Evolutionary conservation across 2,113 vertebrate genomes (phyloP).

Genomic region (Saguinus imperator): DNA sequence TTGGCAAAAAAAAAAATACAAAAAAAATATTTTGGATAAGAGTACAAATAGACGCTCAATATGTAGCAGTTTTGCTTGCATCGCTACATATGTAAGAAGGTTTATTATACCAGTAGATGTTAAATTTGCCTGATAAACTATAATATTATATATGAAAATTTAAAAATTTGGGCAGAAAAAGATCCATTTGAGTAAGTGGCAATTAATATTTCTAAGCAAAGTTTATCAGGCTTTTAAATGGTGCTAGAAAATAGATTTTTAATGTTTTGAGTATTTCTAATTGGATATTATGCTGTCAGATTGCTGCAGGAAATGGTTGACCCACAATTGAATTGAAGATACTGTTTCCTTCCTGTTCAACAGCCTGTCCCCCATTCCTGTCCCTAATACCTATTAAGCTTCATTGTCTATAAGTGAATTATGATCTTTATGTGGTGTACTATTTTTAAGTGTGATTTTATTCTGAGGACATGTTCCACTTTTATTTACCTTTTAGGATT

Average conservation of each 20-base stretch:
- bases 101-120: neutral
- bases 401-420: neutral
- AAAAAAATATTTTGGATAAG: neutral
- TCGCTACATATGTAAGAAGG: neutral
- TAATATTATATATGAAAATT: neutral
- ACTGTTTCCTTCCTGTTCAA: neutral
- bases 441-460: neutral
- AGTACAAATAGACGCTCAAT: neutral
- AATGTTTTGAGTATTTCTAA: neutral
- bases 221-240: neutral
- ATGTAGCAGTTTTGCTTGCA: neutral
- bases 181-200: neutral
- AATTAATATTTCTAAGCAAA: neutral
- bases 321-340: neutral
- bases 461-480: too few species aligned
- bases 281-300: neutral
- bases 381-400: neutral
- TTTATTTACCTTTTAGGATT: too few species aligned
- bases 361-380: neutral
- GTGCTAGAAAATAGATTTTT: neutral
- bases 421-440: neutral
- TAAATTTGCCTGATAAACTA: neutral
- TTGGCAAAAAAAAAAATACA: neutral
- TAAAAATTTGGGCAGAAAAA: neutral
- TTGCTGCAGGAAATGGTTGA: neutral